A percentile compares a stretch with the other conserved stretches of the same genome.
Conservation (phyloP, 2,113 vertebrate species). For the Symphodus melops region DNA sequence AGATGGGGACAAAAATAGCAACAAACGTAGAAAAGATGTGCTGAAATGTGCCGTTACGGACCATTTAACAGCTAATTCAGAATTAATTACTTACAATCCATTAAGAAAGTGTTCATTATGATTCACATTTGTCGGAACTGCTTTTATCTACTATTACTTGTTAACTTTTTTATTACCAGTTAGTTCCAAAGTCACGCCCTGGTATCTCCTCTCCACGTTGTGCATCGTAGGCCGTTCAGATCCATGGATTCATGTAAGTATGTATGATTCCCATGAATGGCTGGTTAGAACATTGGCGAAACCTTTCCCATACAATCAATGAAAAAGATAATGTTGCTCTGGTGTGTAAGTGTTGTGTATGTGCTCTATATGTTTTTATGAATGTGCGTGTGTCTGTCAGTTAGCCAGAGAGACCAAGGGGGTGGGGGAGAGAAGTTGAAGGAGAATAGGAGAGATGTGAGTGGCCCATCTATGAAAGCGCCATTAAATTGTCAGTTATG, state of each 20-base stretch:
- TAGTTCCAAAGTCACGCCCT: background rate
- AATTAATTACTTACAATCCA: conserved; percentile 19
- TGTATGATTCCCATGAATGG: background rate
- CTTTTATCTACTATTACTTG: background rate
- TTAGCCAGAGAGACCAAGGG: conserved; percentile 4
- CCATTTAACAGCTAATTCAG: conserved; percentile 30
- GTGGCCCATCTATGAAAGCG: conserved; percentile 80
- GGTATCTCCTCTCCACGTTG: background rate
- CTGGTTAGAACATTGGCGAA: conserved; percentile 7
- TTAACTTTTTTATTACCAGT: background rate
- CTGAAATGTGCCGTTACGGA: conserved; percentile 4
- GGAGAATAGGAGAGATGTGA: conserved; percentile 73
- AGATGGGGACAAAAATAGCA: conserved; percentile 4
- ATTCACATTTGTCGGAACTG: conserved; percentile 16
- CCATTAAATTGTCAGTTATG: conserved; percentile 87
- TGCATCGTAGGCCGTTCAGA: background rate
- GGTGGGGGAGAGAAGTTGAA: conserved; percentile 24
- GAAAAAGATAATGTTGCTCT: background rate
- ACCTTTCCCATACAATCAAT: conserved; percentile 26
- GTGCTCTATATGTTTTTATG: background rate
- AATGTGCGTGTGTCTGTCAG: conserved; percentile 23
- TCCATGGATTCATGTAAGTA: conserved; percentile 18
- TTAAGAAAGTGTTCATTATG: conserved; percentile 20
- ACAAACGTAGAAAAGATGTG: background rate
- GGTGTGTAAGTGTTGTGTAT: background rate